Conservation (phyloP, 2,797 vertebrate species). For the Momotus momota region DNA sequence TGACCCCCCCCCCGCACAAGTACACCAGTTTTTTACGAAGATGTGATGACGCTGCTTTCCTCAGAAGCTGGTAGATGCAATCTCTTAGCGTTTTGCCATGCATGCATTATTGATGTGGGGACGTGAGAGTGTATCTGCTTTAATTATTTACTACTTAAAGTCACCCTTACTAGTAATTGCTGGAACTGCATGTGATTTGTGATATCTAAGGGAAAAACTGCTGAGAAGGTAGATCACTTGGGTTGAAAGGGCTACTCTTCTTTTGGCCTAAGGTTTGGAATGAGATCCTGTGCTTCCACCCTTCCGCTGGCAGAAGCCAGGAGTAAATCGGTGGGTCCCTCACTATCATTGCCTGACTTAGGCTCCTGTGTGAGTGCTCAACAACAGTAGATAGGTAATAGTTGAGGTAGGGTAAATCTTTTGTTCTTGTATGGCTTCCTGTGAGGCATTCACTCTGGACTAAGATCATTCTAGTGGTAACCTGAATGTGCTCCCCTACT, state of each 20-base stretch:
- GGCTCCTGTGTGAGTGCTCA: neutral
- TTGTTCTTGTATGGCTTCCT: neutral
- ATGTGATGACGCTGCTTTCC: neutral
- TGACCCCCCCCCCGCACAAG: neutral
- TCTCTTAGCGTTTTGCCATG: neutral
- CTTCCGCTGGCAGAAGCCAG: neutral
- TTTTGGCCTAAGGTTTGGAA: neutral
- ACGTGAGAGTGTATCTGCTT: neutral
- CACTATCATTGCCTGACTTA: rapidly evolving
- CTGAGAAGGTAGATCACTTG: neutral
- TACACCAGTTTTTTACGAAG: neutral
- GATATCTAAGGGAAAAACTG: neutral
- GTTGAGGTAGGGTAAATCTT: neutral
- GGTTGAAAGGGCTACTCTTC: neutral
- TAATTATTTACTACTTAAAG: neutral
- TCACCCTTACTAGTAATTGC: neutral
- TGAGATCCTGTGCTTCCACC: neutral
- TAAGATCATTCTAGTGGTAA: neutral
- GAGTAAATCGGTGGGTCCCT: neutral
- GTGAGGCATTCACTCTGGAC: neutral
- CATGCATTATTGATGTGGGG: neutral
- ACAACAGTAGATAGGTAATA: rapidly evolving
- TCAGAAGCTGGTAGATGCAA: neutral
- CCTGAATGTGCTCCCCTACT: neutral
- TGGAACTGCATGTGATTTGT: neutral